Conservation (phyloP, 2,797 vertebrate genomes). For the Trachurus trachurus region DNA sequence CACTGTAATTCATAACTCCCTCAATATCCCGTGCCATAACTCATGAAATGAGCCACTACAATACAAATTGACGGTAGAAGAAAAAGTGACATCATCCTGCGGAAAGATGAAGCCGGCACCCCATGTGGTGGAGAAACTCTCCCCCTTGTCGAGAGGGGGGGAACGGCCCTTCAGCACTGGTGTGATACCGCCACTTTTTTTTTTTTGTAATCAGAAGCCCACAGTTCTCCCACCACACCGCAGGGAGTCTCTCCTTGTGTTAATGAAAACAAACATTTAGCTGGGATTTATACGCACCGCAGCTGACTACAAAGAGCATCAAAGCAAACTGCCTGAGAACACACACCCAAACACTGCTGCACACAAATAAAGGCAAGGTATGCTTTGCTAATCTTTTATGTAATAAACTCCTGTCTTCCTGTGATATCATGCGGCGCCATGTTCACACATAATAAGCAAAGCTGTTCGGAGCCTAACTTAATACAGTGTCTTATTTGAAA, state of each 20-base stretch:
- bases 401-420: slow-evolving; percentile 75
- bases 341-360: slow-evolving; percentile 68
- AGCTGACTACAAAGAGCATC: slow-evolving; percentile 74
- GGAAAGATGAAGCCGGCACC: slow-evolving; percentile 64
- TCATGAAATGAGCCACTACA: slow-evolving; percentile 65
- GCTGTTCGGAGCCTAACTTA: slow-evolving; percentile 68
- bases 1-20: slow-evolving; percentile 76
- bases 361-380: slow-evolving; percentile 70
- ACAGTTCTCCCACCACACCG: slow-evolving; percentile 66
- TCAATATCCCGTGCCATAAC: slow-evolving; percentile 72
- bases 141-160: slow-evolving; percentile 40
- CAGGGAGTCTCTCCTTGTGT: slow-evolving; percentile 69
- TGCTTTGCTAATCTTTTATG: slow-evolving; percentile 78
- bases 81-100: slow-evolving; percentile 85
- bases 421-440: slow-evolving; percentile 70
- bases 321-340: slow-evolving; percentile 70
- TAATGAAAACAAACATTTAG: slow-evolving; percentile 81
- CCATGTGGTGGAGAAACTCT: slow-evolving; percentile 45
- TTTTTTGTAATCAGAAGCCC: slow-evolving; percentile 65
- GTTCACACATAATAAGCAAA: slow-evolving; percentile 75
- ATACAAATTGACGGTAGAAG: slow-evolving; percentile 62
- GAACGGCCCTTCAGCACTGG: slow-evolving; percentile 51
- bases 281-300: slow-evolving; percentile 56
- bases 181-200: slow-evolving; percentile 37
- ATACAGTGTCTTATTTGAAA: slow-evolving; percentile 78